Evolutionary conservation across 2,797 vertebrate species (phyloP).

Genomic region (Thamnophis elegans): DNA sequence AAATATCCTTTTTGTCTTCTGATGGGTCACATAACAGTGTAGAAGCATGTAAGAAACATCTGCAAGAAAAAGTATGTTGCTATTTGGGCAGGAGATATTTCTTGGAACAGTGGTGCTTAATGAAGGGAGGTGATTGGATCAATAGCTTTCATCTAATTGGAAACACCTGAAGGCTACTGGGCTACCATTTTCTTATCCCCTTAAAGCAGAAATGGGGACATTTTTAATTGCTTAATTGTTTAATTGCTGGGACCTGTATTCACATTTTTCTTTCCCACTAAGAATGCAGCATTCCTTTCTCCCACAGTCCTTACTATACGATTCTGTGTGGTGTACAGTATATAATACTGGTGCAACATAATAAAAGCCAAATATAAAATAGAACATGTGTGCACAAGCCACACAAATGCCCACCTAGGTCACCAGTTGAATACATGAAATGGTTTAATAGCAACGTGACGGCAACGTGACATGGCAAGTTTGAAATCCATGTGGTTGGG

Average conservation of each 20-base stretch:
- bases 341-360: neutral
- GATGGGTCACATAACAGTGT: neutral
- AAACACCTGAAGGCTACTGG: neutral
- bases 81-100: neutral
- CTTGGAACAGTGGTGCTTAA: neutral
- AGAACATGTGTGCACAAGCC: neutral
- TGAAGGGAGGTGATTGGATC: neutral
- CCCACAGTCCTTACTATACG: neutral
- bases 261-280: neutral
- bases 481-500: neutral
- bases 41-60: neutral
- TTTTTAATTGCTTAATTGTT: neutral
- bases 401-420: neutral
- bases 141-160: neutral
- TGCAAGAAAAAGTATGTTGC: neutral
- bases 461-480: too few relatives aligned
- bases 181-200: neutral
- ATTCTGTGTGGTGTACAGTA: neutral
- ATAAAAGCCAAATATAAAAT: neutral
- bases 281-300: neutral
- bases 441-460: neutral
- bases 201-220: neutral
- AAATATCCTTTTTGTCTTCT: neutral
- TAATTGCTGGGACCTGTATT: neutral
- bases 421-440: neutral